Evolutionary conservation across 2,888 invertebrate genomes (phyloP).

Genomic region (Pammene aurita): DNA sequence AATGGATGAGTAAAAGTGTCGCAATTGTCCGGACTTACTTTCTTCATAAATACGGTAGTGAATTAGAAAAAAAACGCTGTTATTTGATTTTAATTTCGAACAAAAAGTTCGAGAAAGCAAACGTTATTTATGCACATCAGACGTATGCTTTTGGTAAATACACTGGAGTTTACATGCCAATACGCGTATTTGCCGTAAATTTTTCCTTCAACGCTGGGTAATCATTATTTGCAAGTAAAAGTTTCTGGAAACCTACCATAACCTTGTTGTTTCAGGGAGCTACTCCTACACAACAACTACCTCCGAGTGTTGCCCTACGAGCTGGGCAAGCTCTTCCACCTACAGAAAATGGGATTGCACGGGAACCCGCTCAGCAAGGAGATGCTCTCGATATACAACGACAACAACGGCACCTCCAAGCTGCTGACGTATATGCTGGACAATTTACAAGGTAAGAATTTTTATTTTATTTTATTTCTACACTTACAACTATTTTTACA

Average conservation of each 20-base stretch:
- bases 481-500: too few species aligned
- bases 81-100: neutral
- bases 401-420: conserved; percentile 96
- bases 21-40: neutral
- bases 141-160: too few species aligned
- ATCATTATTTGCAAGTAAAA: too few species aligned
- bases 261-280: conserved; percentile 87
- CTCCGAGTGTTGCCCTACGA: conserved; percentile 97
- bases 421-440: conserved; percentile 97
- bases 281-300: conserved; percentile 96
- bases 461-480: too few species aligned
- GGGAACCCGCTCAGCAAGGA: conserved; percentile 98
- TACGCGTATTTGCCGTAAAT: too few species aligned
- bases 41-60: neutral
- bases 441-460: conserved; percentile 92
- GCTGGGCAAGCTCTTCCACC: conserved; percentile 98
- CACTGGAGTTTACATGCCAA: too few species aligned
- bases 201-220: too few species aligned
- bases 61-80: neutral
- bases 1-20: conserved; percentile 3
- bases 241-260: neutral
- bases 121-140: too few species aligned
- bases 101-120: too few species aligned
- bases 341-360: conserved; percentile 95
- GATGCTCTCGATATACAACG: conserved; percentile 94